Evolutionary conservation across 2,797 vertebrate species (phyloP).

Genomic region (Acestrorhynchus altus): DNA sequence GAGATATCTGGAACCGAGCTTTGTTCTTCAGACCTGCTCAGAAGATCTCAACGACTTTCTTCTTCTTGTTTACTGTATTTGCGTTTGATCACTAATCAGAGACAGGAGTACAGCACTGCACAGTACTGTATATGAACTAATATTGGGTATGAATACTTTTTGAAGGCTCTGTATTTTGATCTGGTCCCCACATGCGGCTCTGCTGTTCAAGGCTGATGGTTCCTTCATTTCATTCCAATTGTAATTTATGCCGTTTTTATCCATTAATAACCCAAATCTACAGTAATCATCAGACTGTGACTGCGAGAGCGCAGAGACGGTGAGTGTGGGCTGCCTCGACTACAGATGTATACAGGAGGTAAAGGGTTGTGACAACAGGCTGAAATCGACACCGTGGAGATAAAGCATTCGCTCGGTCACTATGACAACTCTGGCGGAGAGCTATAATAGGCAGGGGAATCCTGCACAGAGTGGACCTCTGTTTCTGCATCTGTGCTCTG

Average conservation of each 20-base stretch:
- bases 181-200: too few species aligned
- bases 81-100: too few species aligned
- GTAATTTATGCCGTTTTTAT: constrained; percentile 23
- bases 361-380: constrained; percentile 56
- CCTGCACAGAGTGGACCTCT: constrained; percentile 43
- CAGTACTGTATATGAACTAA: too few species aligned
- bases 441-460: constrained; percentile 53
- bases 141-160: too few species aligned
- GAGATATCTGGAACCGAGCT: too few species aligned
- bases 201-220: neutral
- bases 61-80: too few species aligned
- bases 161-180: too few species aligned
- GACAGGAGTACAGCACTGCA: too few species aligned
- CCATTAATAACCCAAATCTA: constrained; percentile 16
- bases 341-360: constrained; percentile 22
- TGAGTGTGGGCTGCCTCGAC: constrained; percentile 12
- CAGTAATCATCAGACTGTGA: constrained; percentile 2
- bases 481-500: constrained; percentile 38
- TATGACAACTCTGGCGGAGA: constrained; percentile 72
- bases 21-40: too few species aligned
- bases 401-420: constrained; percentile 66
- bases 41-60: too few species aligned
- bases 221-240: too few species aligned
- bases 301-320: neutral
- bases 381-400: constrained; percentile 67